Evolutionary conservation across 2,888 invertebrate genomes (phyloP).

Genomic region (Lydus trimaculatus): DNA sequence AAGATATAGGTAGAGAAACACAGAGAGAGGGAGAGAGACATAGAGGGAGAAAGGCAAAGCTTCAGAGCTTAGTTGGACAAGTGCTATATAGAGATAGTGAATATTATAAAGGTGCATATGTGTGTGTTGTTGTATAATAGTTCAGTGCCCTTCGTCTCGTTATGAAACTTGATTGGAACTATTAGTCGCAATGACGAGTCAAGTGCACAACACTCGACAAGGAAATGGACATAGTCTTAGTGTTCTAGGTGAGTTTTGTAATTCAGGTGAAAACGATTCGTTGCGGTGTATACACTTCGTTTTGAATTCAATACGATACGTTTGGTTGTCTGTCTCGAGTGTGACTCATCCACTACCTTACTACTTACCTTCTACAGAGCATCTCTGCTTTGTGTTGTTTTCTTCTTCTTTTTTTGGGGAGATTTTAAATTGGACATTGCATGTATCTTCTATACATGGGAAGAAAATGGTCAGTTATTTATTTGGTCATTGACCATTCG

Average conservation of each 20-base stretch:
- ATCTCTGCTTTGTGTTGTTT: not conserved
- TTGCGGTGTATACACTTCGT: slow-evolving; percentile 23
- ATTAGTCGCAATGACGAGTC: slow-evolving; percentile 43
- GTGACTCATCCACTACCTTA: slow-evolving; percentile 20
- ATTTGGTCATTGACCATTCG: slow-evolving; percentile 1
- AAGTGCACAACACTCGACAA: slow-evolving; percentile 53
- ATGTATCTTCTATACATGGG: not conserved
- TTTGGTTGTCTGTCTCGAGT: not conserved
- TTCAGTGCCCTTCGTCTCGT: slow-evolving; percentile 31
- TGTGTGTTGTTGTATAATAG: slow-evolving; percentile 15
- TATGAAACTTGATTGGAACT: slow-evolving; percentile 27
- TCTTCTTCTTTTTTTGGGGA: slow-evolving; percentile 5
- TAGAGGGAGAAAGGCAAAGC: not conserved
- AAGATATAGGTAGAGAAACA: too few relatives aligned
- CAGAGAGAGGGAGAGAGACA: not conserved
- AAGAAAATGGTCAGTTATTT: not conserved
- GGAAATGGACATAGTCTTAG: slow-evolving; percentile 61
- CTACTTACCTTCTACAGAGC: not conserved
- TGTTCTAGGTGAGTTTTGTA: slow-evolving; percentile 59
- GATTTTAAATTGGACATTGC: slow-evolving; percentile 17
- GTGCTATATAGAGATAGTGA: not conserved
- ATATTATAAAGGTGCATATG: slow-evolving; percentile 19
- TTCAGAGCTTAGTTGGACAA: not conserved
- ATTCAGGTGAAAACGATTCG: slow-evolving; percentile 2
- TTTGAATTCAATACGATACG: not conserved